These are phyloP conservation scores for Leptoclinus maculatus DNA, from an alignment of 2,797 vertebrate genomes.

Conservation along the genomic window DNA sequence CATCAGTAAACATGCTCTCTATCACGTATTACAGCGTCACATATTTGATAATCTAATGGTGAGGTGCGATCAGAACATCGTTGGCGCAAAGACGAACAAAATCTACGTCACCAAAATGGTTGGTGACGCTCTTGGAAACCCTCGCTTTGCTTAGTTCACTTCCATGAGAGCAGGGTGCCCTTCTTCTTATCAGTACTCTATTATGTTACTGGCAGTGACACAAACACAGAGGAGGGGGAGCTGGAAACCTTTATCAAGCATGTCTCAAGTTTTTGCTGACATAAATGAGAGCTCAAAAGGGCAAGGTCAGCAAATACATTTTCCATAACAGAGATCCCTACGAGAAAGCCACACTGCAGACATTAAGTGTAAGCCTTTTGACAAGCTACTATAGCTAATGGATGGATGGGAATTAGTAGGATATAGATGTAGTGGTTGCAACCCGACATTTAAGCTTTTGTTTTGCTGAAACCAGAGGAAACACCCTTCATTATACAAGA, in stretches of 20 bases:
- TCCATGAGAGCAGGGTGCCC: constrained; percentile 32
- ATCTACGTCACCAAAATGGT: constrained; percentile 37
- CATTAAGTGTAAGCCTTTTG: not conserved
- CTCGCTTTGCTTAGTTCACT: constrained; percentile 48
- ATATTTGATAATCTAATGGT: not conserved
- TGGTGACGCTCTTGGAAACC: constrained; percentile 51
- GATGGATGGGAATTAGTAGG: not conserved
- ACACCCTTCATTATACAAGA: not conserved
- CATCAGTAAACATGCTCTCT: not conserved
- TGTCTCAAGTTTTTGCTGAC: constrained; percentile 51
- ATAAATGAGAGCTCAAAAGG: constrained; percentile 19
- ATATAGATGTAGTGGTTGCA: not conserved
- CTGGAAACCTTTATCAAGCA: constrained; percentile 55
- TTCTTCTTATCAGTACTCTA: constrained; percentile 55
- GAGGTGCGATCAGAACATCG: not conserved
- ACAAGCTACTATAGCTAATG: not conserved
- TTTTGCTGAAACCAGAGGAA: constrained; percentile 1
- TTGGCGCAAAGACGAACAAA: constrained; percentile 7
- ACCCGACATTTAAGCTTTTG: not conserved
- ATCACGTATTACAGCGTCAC: not conserved
- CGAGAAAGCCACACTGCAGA: not conserved
- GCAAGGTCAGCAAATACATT: constrained; percentile 26
- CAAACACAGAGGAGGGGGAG: constrained; percentile 41
- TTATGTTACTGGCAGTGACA: constrained; percentile 71
- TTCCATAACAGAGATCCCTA: constrained; percentile 17